Evolutionary conservation across 2,888 invertebrate species (phyloP).

Genomic region (Oegoconia quadripuncta): DNA sequence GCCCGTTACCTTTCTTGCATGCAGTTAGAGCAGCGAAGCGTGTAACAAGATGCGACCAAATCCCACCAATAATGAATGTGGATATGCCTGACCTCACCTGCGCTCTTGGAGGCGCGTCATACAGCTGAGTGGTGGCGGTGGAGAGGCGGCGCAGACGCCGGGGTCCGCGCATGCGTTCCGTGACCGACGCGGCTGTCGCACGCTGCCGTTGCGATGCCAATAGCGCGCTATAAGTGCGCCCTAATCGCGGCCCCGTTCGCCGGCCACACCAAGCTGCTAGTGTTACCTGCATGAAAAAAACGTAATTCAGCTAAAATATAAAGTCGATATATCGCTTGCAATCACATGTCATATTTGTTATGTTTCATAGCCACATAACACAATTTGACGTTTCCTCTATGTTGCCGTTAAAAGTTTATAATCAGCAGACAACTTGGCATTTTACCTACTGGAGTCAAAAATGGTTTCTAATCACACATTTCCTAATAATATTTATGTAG

Average conservation of each 20-base stretch:
- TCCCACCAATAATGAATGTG: slow-evolving; percentile 6
- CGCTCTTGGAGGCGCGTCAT: slow-evolving; percentile 63
- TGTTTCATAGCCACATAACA: no score
- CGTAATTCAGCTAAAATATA: not conserved
- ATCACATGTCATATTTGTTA: no score
- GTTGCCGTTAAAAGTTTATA: no score
- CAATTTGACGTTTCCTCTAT: no score
- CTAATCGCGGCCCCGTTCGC: slow-evolving; percentile 35
- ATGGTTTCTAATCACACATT: no score
- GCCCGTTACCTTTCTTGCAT: not conserved
- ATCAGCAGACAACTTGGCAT: no score
- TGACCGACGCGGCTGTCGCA: slow-evolving; percentile 25
- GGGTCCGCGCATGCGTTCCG: slow-evolving; percentile 29
- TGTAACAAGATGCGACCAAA: not conserved
- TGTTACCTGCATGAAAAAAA: slow-evolving; percentile 47
- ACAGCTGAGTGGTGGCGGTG: slow-evolving; percentile 63
- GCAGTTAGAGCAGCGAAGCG: slow-evolving; percentile 18
- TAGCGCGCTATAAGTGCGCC: slow-evolving; percentile 47
- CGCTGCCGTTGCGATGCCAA: slow-evolving; percentile 44
- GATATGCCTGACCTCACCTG: slow-evolving; percentile 68
- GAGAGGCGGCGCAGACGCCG: slow-evolving; percentile 54
- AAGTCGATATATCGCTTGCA: not conserved
- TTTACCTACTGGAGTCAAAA: no score
- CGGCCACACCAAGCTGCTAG: slow-evolving; percentile 61
- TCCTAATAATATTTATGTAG: no score